Evolutionary conservation across 1,140 invertebrate genomes (phyloP).

Genomic region (Meloidogyne hapla): DNA sequence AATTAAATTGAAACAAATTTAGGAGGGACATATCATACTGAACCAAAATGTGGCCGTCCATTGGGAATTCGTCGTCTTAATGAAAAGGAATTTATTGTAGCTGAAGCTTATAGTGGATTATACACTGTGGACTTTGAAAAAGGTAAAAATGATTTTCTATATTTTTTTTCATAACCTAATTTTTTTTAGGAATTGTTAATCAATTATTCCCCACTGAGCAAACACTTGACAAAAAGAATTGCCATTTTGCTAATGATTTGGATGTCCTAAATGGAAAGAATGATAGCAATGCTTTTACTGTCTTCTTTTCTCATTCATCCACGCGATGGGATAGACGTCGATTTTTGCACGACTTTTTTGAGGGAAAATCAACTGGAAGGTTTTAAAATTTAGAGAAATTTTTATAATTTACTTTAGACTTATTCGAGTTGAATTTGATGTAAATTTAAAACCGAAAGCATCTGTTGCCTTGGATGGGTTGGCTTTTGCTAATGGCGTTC

Average conservation of each 20-base stretch:
- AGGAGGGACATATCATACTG: constrained; percentile 44
- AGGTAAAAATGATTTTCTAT: constrained; percentile 20
- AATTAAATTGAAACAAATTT: not conserved
- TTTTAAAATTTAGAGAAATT: constrained; percentile 36
- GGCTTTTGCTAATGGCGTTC: constrained; percentile 65
- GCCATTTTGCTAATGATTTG: constrained; percentile 50
- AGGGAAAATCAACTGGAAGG: constrained; percentile 64
- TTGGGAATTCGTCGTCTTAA: constrained; percentile 58
- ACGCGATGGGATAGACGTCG: constrained; percentile 64
- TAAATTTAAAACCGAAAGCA: constrained; percentile 33
- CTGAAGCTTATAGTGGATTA: constrained; percentile 55
- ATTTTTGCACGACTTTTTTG: constrained; percentile 64
- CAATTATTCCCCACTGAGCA: constrained; percentile 39
- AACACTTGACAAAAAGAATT: constrained; percentile 35
- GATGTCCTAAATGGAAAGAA: constrained; percentile 38
- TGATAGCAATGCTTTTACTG: constrained; percentile 35
- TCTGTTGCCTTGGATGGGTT: constrained; percentile 55
- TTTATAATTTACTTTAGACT: constrained; percentile 59
- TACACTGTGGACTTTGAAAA: constrained; percentile 54
- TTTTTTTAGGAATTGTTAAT: constrained; percentile 12
- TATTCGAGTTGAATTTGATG: constrained; percentile 55
- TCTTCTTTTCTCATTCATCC: constrained; percentile 54
- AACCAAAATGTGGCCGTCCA: constrained; percentile 53
- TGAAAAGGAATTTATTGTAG: constrained; percentile 48
- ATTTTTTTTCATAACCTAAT: not conserved